Evolutionary conservation across 1,140 invertebrate genomes (phyloP), one percentile per base, ranked within the genome.

Genomic region (Orchestia grillus): DNA sequence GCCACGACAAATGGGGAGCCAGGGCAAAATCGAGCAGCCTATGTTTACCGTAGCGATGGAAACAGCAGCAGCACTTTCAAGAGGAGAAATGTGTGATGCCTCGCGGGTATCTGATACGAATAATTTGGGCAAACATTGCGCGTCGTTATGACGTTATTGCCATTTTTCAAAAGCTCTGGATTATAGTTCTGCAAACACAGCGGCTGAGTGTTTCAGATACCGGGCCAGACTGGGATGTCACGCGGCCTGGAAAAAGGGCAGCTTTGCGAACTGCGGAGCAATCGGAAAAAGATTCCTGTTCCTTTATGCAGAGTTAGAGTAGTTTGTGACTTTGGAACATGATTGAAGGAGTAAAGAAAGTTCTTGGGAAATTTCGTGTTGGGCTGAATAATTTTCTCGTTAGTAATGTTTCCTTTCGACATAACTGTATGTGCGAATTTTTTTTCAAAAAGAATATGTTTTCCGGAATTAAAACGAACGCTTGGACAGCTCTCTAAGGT

Each of bases 31-130:
- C 44, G 43, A 94, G 92, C 28, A 47, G 92, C 36, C 15, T 8
- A 44, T 94, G 92, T 94, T 94, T 94, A 44, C 92, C 44, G 92
- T 94, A 44, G 92, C 92, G 92, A 47, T 94, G 92, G 92, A 94
- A 94, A 94, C 92, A 94, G 43, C 40, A 45, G 44, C 44, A 19
- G 0, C 16, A 36, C 44, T 94, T 47, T 94, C 88, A 44, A 90
- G 3, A 42, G 41, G 88, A 15, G 88, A 90, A 41, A 90, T 90
- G 88, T 90, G n/a, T 90, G 88, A 44, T 90, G 88, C 41, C 11
- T 90, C 41, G 43, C 36, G 41, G n/a, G 47, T 77, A 77, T 77
- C 62, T 77, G 62, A 15, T 77, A 28, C 62, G 62, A 77, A 77
- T 77, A 77, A 77, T 77, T 77, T 77, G 28, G 62, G 36, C 62